Percentiles rank a stretch among this genome's conserved stretches.
phyloP scores from a whole-genome alignment of 2,797 vertebrate genomes.

The Helicolenus hilgendorfi region DNA sequence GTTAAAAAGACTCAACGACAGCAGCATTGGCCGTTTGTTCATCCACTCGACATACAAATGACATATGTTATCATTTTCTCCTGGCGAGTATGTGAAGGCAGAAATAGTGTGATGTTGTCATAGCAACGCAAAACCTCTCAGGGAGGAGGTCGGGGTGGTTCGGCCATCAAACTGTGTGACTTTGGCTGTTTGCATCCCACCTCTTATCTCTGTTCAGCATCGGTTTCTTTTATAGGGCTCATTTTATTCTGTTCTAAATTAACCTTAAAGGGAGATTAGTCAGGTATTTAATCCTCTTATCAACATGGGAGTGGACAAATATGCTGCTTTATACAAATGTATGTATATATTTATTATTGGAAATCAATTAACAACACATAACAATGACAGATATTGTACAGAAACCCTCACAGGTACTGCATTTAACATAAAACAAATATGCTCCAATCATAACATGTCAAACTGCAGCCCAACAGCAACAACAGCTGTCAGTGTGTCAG shows the following conservation, averaged over 20 bases:
- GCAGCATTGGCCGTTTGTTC: neutral
- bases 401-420: no score
- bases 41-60: neutral
- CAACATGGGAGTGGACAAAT: no score
- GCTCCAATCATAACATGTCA: neutral
- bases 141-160: neutral
- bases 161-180: neutral
- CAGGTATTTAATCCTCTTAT: no score
- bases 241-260: no score
- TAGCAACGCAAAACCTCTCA: neutral
- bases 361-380: no score
- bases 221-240: neutral
- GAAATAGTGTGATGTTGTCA: constrained; percentile 14
- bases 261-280: no score
- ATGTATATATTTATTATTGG: no score
- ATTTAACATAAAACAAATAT: no score
- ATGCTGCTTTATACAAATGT: no score
- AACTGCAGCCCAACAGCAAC: no score
- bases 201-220: neutral
- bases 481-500: no score
- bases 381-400: no score
- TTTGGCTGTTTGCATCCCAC: neutral
- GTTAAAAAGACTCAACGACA: neutral
- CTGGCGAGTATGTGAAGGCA: neutral
- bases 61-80: neutral